A percentile compares a stretch with the other conserved stretches of the same genome.
Conservation (phyloP, 2,797 vertebrate species). For the Pachyuromys duprasi region DNA sequence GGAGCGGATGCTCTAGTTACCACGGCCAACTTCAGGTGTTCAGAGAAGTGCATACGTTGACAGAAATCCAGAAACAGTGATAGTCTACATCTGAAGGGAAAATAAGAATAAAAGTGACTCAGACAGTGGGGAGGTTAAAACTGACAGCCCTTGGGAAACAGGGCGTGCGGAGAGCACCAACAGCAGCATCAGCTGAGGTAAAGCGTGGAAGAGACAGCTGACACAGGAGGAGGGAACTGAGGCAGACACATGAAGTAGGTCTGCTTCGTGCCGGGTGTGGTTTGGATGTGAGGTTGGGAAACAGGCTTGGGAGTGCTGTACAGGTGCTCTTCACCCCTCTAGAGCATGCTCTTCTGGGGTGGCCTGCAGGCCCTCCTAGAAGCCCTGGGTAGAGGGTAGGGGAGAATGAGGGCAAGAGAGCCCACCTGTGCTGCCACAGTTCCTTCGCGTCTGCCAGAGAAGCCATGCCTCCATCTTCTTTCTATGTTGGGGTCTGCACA, state of each 20-base stretch:
- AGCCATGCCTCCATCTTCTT: background rate
- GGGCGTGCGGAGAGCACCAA: background rate
- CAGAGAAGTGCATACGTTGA: background rate
- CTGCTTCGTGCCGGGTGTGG: background rate
- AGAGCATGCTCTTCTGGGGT: background rate
- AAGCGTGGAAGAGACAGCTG: background rate
- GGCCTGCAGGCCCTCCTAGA: background rate
- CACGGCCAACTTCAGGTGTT: background rate
- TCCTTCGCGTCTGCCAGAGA: background rate
- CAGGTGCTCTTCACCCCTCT: background rate
- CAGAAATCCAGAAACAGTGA: background rate
- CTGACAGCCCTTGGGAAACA: background rate
- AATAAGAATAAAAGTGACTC: constrained; percentile 27
- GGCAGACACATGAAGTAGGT: background rate
- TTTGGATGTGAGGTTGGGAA: background rate
- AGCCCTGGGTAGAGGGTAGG: background rate
- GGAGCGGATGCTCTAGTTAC: too few species aligned
- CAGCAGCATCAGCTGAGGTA: background rate
- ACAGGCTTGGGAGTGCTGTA: background rate
- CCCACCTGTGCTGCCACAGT: background rate
- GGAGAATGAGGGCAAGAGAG: background rate
- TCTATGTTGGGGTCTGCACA: background rate
- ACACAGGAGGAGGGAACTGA: background rate
- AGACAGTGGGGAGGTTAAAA: background rate
- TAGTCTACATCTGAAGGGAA: background rate